Evolutionary conservation across 2,797 vertebrate genomes (phyloP).

Genomic region (Chelidonichthys spinosus): DNA sequence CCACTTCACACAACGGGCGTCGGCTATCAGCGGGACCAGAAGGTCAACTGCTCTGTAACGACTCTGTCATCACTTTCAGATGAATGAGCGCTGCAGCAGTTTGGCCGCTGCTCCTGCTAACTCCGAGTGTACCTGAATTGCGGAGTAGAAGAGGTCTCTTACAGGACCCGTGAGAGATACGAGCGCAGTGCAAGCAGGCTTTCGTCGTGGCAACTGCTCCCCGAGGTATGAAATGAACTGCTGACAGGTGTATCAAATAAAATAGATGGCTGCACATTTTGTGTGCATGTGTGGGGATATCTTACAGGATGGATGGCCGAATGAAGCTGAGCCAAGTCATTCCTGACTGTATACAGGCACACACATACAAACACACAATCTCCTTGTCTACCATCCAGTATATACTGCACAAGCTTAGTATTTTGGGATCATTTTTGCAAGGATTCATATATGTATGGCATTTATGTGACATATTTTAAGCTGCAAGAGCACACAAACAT

Average conservation of each 20-base stretch:
- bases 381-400: constrained; percentile 28
- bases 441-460: not conserved
- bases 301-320: constrained; percentile 24
- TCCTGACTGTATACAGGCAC: constrained; percentile 14
- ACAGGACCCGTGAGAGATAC: not conserved
- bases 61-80: constrained; percentile 22
- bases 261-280: constrained; percentile 53
- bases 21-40: not conserved
- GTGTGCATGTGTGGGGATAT: constrained; percentile 15
- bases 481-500: not conserved
- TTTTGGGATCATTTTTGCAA: constrained; percentile 15
- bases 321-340: constrained; percentile 36
- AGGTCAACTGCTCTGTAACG: constrained; percentile 19
- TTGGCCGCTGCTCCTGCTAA: constrained; percentile 1
- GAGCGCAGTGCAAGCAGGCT: constrained; percentile 1
- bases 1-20: not conserved
- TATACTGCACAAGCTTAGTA: constrained; percentile 14
- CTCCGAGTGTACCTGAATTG: not conserved
- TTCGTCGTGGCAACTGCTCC: constrained; percentile 38
- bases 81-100: constrained; percentile 22
- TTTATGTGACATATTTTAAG: not conserved
- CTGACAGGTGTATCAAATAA: constrained; percentile 61
- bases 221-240: constrained; percentile 56
- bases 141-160: constrained; percentile 21
- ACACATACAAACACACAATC: not conserved